A percentile compares a stretch with the other conserved stretches of the same genome.
Evolutionary conservation across 2,113 vertebrate species (phyloP).

Genomic region (Callocephalon fimbriatum): DNA sequence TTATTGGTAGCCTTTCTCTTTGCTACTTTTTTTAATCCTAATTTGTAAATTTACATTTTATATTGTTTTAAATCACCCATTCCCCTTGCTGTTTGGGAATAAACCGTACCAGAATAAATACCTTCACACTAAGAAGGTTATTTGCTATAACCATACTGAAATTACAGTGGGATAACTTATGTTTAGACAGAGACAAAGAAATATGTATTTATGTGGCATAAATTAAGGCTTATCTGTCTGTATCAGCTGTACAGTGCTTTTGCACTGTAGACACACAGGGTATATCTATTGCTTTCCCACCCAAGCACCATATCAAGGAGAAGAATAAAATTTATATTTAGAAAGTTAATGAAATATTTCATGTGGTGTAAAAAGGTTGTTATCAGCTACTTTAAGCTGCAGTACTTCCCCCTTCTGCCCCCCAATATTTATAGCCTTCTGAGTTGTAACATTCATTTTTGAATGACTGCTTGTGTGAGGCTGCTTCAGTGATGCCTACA

Average conservation of each 20-base stretch:
- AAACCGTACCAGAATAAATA: not conserved
- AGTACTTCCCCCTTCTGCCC: not conserved
- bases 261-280: not conserved
- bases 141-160: not conserved
- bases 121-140: not conserved
- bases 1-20: no score
- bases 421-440: not conserved
- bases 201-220: not conserved
- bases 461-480: not conserved
- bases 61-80: no score
- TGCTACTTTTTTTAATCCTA: no score
- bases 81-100: not conserved
- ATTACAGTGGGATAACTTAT: not conserved
- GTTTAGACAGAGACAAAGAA: not conserved
- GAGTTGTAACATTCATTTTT: not conserved
- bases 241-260: not conserved
- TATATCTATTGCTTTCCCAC: not conserved
- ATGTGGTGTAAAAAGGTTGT: not conserved
- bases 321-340: not conserved
- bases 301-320: rapidly evolving
- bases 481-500: not conserved
- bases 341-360: not conserved
- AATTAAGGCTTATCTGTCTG: not conserved
- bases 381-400: not conserved
- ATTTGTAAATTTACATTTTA: no score